phyloP scores from a whole-genome alignment of 2,113 vertebrate species.

The Chamaetylas fuelleborni region DNA sequence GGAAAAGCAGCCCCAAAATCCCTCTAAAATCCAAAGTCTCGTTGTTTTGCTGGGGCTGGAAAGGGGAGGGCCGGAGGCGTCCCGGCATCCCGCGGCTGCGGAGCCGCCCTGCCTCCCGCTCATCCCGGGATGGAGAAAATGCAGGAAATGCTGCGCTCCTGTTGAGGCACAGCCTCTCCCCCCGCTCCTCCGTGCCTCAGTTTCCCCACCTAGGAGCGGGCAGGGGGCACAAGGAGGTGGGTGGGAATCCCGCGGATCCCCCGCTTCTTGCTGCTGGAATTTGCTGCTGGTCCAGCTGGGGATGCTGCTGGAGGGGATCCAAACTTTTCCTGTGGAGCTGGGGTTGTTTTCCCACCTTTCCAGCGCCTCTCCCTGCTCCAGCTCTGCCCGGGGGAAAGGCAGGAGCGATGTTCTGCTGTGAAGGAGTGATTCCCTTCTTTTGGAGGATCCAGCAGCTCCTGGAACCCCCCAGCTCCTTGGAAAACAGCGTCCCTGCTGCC shows the following conservation, averaged over 20 bases:
- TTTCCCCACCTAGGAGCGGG: neutral
- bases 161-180: accelerated
- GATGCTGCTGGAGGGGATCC: neutral
- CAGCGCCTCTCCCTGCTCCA: neutral
- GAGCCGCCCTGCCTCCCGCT: neutral
- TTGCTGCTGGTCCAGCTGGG: neutral
- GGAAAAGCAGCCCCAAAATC: accelerated
- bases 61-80: neutral
- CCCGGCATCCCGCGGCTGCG: accelerated
- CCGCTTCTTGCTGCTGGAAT: neutral
- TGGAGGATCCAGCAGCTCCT: neutral
- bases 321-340: neutral
- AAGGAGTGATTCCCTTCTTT: neutral
- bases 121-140: neutral
- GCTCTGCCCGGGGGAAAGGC: accelerated
- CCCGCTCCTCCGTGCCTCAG: neutral
- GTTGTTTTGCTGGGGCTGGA: neutral
- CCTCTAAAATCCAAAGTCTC: accelerated
- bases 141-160: neutral
- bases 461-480: neutral
- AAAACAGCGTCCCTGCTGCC: neutral
- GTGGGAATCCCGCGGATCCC: neutral
- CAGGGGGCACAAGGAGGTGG: neutral
- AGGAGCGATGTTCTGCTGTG: accelerated
- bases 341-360: neutral